phyloP scores from a whole-genome alignment of 2,888 invertebrate genomes.

The Cantharis flavilabris region DNA sequence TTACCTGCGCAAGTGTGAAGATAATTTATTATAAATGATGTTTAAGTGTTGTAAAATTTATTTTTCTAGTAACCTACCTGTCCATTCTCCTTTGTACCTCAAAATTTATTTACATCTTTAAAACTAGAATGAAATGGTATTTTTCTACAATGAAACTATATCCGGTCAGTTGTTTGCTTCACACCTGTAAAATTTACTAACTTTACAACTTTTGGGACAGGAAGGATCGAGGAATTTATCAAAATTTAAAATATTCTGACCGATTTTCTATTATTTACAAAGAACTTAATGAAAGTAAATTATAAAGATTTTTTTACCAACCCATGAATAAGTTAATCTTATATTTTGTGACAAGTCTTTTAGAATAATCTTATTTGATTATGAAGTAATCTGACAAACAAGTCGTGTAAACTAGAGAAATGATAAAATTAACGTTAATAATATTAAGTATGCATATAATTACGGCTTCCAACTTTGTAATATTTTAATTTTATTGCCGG shows the following conservation, averaged over 20 bases:
- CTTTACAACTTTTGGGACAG: background rate
- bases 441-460: background rate
- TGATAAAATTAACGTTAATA: background rate
- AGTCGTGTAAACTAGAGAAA: background rate
- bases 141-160: conserved; percentile 36
- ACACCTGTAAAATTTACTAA: conserved; percentile 33
- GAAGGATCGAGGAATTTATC: background rate
- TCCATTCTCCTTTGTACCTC: background rate
- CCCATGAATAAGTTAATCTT: background rate
- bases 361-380: background rate
- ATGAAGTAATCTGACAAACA: conserved; percentile 3
- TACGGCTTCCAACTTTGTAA: background rate
- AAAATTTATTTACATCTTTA: conserved; percentile 22
- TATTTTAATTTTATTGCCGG: background rate
- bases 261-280: background rate
- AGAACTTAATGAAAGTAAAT: background rate
- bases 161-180: conserved; percentile 37
- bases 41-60: background rate
- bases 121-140: conserved; percentile 27
- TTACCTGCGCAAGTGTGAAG: background rate
- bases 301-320: background rate
- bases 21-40: background rate
- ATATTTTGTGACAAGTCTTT: conserved; percentile 2
- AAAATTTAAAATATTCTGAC: background rate
- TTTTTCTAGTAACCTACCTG: background rate